Evolutionary conservation across 64 coral and sea anemone genomes (phyloP).

Genomic region (Hydrozoanthus tunicans): DNA sequence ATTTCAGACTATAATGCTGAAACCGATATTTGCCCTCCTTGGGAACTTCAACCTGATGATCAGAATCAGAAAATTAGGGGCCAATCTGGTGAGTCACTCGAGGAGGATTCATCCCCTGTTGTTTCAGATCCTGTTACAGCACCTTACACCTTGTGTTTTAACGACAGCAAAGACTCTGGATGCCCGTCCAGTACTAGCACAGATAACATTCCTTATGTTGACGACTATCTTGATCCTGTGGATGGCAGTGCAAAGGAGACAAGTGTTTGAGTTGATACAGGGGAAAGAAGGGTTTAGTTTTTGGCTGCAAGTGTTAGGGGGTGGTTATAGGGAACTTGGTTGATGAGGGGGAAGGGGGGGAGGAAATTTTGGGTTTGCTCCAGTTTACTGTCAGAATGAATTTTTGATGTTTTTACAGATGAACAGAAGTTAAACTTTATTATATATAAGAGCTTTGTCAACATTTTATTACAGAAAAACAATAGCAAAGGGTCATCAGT

Average conservation of each 20-base stretch:
- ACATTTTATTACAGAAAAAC: too few relatives aligned
- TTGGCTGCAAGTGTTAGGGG: not conserved
- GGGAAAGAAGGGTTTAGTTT: not conserved
- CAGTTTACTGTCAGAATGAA: too few relatives aligned
- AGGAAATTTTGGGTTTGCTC: too few relatives aligned
- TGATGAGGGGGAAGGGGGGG: too few relatives aligned
- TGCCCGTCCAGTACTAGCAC: conserved; percentile 51
- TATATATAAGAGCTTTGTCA: too few relatives aligned
- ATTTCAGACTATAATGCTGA: not conserved
- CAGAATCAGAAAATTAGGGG: not conserved
- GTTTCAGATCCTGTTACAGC: not conserved
- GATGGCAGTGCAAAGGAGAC: not conserved
- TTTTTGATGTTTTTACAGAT: too few relatives aligned
- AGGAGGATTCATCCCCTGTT: not conserved
- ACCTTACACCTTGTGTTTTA: conserved; percentile 43
- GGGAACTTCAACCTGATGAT: conserved; percentile 41
- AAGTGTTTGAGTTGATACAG: not conserved
- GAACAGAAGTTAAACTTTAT: too few relatives aligned
- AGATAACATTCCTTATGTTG: conserved; percentile 29
- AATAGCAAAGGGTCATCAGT: too few relatives aligned
- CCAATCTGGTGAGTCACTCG: not conserved
- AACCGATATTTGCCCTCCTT: not conserved
- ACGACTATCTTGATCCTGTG: conserved; percentile 28
- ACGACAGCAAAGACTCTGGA: conserved; percentile 43
- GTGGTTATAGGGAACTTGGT: too few relatives aligned